These are phyloP conservation scores for Hydractinia symbiolongicarpus DNA, from an alignment of 30 jellyfish, hydroid and myxozoan genomes.

Conservation along the genomic window DNA sequence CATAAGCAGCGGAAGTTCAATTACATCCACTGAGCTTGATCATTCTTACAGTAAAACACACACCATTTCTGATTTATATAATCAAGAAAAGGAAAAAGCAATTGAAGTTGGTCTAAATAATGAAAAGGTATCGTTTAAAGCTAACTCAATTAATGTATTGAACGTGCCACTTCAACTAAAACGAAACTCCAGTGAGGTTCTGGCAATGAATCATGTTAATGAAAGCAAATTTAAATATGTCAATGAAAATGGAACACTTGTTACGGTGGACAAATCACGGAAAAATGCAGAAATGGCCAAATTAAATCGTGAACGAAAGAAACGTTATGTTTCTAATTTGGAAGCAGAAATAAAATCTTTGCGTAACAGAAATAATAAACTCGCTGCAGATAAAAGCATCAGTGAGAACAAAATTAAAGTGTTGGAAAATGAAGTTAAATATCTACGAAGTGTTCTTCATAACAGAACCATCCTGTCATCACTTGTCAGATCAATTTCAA, in stretches of 20 bases:
- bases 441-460: conserved; percentile 39
- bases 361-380: conserved; percentile 38
- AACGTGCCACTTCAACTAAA: no score
- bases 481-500: conserved; percentile 52
- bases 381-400: conserved; percentile 35
- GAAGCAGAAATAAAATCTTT: conserved; percentile 64
- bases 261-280: conserved; percentile 12
- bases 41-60: not conserved
- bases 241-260: not conserved
- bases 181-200: no score
- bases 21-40: conserved; percentile 5
- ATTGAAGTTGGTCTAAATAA: no score
- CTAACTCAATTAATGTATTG: no score
- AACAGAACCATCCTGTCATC: conserved; percentile 66
- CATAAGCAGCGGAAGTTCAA: no score
- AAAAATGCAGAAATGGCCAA: conserved; percentile 80
- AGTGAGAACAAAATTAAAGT: conserved; percentile 25
- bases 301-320: conserved; percentile 65
- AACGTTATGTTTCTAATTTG: conserved; percentile 54
- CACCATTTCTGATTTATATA: no score
- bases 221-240: not conserved
- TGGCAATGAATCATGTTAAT: no score
- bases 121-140: no score
- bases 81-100: not conserved
- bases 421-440: conserved; percentile 42